phyloP scores from a whole-genome alignment of 2,113 vertebrate species.

The Platycercus adscitus region DNA sequence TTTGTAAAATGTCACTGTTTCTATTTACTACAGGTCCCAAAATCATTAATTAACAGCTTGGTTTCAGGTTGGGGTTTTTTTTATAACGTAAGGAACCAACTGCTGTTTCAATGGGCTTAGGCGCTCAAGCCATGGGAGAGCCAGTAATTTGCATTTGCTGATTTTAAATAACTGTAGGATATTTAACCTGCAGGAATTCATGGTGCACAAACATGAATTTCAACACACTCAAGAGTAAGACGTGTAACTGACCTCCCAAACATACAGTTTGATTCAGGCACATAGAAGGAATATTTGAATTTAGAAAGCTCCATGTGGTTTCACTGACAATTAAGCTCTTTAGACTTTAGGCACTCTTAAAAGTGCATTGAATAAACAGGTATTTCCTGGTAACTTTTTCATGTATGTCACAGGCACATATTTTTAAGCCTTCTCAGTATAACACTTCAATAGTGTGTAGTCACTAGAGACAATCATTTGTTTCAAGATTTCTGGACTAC shows the following conservation, averaged over 20 bases:
- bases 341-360: not conserved
- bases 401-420: not conserved
- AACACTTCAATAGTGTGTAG: constrained; percentile 36
- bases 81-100: not conserved
- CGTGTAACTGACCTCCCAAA: not conserved
- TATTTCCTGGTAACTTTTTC: not conserved
- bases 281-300: not conserved
- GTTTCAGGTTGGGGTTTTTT: not conserved
- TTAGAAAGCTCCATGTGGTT: not conserved
- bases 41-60: not conserved
- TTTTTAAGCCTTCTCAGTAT: constrained; percentile 41
- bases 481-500: constrained; percentile 57
- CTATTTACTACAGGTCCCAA: not conserved
- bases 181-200: not conserved
- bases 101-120: not conserved
- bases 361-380: not conserved
- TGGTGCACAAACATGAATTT: not conserved
- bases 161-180: not conserved
- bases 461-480: constrained; percentile 61
- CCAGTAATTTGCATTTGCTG: not conserved
- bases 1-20: not conserved
- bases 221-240: not conserved
- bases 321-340: not conserved
- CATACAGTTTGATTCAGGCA: not conserved
- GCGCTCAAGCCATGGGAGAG: not conserved